Evolutionary conservation across 1,140 invertebrate species (phyloP).

Genomic region (Plutomurus gul): DNA sequence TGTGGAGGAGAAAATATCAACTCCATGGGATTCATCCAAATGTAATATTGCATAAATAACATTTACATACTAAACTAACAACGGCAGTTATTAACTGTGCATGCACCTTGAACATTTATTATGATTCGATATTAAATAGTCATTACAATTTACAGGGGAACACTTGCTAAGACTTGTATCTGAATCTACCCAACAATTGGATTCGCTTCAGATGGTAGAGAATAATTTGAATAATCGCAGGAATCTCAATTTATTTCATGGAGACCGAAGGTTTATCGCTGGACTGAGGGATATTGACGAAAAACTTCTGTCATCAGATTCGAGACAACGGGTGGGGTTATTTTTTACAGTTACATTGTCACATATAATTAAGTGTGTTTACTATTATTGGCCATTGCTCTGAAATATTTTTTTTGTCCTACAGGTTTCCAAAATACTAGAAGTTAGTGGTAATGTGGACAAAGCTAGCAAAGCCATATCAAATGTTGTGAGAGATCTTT

Average conservation of each 20-base stretch:
- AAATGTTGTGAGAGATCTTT: slow-evolving; percentile 42
- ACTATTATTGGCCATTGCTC: not conserved
- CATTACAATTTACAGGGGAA: slow-evolving; percentile 8
- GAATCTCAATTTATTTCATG: slow-evolving; percentile 37
- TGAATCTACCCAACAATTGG: slow-evolving; percentile 51
- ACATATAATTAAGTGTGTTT: not conserved
- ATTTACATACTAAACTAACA: no score
- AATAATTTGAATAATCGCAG: slow-evolving; percentile 29
- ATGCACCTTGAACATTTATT: not conserved
- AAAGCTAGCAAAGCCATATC: slow-evolving; percentile 47
- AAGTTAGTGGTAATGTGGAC: slow-evolving; percentile 50
- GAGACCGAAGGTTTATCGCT: not conserved
- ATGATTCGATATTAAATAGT: not conserved
- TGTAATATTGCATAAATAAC: no score
- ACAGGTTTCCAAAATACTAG: slow-evolving; percentile 50
- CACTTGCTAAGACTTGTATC: slow-evolving; percentile 48
- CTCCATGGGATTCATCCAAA: slow-evolving; percentile 52
- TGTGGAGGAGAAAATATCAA: slow-evolving; percentile 49
- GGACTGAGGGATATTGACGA: slow-evolving; percentile 14
- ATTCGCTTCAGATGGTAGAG: slow-evolving; percentile 46
- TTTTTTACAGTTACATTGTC: not conserved
- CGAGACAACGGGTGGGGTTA: slow-evolving; percentile 35
- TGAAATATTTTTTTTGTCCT: not conserved
- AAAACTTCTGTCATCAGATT: slow-evolving; percentile 11
- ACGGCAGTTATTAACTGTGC: no score